Evolutionary conservation across 2,113 vertebrate species (phyloP).

Genomic region (Petaurus breviceps): DNA sequence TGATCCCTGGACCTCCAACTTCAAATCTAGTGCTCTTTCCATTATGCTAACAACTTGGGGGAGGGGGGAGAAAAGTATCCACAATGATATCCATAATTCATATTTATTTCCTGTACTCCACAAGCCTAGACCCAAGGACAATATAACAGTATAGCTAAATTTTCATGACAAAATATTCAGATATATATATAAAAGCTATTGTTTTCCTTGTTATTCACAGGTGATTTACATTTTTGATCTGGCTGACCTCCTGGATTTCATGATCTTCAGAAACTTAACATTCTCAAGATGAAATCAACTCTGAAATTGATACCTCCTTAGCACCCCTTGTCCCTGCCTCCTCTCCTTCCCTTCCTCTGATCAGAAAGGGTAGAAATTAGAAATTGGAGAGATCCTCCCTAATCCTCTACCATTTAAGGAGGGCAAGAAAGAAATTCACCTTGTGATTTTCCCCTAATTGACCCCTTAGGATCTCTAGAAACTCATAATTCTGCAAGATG

Average conservation of each 20-base stretch:
- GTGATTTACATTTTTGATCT: background rate
- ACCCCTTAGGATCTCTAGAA: background rate
- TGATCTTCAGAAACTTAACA: background rate
- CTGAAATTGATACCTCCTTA: background rate
- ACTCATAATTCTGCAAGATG: background rate
- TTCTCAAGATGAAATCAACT: background rate
- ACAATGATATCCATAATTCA: background rate
- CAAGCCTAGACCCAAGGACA: background rate
- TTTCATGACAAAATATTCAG: background rate
- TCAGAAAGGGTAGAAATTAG: background rate
- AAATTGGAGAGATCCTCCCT: background rate
- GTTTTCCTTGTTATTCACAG: background rate
- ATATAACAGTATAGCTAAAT: background rate
- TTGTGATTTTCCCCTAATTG: background rate
- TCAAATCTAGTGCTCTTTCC: background rate
- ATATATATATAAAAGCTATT: background rate
- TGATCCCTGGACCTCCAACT: background rate
- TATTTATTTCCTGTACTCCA: background rate
- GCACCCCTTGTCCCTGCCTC: background rate
- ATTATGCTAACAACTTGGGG: background rate
- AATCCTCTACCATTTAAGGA: background rate
- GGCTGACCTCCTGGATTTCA: background rate
- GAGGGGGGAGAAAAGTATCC: background rate
- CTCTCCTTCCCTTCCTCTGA: background rate
- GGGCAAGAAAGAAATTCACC: background rate